phyloP scores from a whole-genome alignment of 2,797 vertebrate species.

The Neomorphus geoffroyi region DNA sequence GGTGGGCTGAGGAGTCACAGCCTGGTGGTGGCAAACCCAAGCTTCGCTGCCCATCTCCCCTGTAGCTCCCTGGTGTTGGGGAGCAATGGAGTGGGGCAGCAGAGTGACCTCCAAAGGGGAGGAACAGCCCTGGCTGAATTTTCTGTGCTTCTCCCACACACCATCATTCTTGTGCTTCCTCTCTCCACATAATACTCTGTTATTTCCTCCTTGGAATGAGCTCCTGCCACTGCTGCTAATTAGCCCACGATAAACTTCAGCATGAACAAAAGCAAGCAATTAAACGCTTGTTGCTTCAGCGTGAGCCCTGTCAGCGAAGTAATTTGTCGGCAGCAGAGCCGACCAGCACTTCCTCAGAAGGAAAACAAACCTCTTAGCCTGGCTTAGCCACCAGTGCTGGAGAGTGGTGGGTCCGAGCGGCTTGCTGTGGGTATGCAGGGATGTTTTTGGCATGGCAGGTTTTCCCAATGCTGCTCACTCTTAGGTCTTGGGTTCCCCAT shows the following conservation, averaged over 20 bases:
- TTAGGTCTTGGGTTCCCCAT: neutral
- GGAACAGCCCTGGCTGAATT: neutral
- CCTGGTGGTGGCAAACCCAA: neutral
- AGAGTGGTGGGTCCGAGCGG: fast-evolving
- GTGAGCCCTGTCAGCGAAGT: neutral
- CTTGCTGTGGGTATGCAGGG: neutral
- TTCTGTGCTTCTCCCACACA: neutral
- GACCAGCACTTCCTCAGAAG: neutral
- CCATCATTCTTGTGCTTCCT: neutral
- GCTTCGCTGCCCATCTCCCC: neutral
- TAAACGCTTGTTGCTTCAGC: neutral
- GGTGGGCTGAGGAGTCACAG: neutral
- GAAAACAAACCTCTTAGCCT: neutral
- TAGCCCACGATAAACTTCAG: neutral
- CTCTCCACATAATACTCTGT: conserved; percentile 2
- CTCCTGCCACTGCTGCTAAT: conserved; percentile 37
- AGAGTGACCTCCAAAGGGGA: neutral
- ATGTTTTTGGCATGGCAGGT: too few relatives aligned
- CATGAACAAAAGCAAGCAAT: conserved; percentile 29
- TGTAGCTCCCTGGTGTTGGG: fast-evolving
- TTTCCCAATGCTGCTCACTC: neutral
- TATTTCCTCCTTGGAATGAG: conserved; percentile 28
- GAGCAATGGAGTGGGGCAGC: fast-evolving
- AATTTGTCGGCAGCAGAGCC: neutral
- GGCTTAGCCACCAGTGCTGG: neutral